These are phyloP conservation scores for Uropsilus gracilis DNA, from an alignment of 2,113 vertebrate genomes.

Conservation along the genomic window DNA sequence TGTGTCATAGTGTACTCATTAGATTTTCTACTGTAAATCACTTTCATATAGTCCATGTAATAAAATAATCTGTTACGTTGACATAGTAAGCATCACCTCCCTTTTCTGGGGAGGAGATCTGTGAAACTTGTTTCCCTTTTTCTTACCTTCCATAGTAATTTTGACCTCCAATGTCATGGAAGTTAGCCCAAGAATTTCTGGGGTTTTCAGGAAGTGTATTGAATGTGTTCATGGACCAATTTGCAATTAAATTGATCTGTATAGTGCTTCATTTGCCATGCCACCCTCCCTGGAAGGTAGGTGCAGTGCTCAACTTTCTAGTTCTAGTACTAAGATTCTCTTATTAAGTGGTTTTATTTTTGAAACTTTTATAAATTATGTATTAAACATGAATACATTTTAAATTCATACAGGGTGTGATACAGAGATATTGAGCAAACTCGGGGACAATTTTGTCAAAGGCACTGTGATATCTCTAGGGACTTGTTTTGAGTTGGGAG, in stretches of 20 bases:
- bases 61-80: not conserved
- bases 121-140: not conserved
- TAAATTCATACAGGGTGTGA: not conserved
- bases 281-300: accelerated
- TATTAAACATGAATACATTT: not conserved
- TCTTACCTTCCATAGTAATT: not conserved
- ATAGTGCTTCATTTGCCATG: accelerated
- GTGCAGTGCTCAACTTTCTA: not conserved
- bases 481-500: not conserved
- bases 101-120: not conserved
- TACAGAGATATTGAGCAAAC: not conserved
- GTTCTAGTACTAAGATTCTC: not conserved
- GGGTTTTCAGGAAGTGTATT: no score
- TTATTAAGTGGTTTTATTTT: not conserved
- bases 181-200: not conserved
- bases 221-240: not conserved
- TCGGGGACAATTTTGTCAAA: not conserved
- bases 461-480: not conserved
- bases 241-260: not conserved
- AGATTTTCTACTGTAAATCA: not conserved
- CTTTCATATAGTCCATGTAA: not conserved
- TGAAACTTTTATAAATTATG: not conserved
- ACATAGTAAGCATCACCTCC: not conserved
- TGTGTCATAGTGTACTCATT: not conserved
- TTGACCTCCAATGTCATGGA: accelerated